A percentile compares a stretch with the other conserved stretches of the same genome.
Evolutionary conservation across 2,113 vertebrate genomes (phyloP).

Genomic region (Nothocercus julius): DNA sequence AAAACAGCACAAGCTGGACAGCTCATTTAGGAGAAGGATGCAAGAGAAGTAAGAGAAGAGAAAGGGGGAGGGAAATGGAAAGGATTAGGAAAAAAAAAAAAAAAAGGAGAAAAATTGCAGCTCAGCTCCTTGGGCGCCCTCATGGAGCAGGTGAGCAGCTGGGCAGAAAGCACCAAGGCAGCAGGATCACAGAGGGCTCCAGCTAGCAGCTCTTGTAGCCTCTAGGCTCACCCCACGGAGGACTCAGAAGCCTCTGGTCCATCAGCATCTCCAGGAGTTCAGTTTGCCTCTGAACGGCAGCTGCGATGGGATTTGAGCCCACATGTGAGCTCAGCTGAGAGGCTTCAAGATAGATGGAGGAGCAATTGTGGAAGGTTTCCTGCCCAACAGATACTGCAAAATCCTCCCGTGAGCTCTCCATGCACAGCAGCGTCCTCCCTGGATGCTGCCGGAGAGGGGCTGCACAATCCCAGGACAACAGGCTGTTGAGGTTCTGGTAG

Average conservation of each 20-base stretch:
- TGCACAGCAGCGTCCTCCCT: not conserved
- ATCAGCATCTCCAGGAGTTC: not conserved
- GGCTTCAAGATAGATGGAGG: not conserved
- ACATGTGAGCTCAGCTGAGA: not conserved
- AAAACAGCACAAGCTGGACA: not conserved
- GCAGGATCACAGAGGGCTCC: not conserved
- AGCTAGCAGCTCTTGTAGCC: not conserved
- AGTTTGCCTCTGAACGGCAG: not conserved
- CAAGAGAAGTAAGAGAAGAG: not conserved
- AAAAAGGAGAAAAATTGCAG: not conserved
- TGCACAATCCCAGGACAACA: not conserved
- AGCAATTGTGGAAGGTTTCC: not conserved
- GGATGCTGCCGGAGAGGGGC: rapidly evolving
- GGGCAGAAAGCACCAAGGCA: not conserved
- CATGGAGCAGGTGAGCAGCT: not conserved
- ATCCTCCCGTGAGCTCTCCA: not conserved
- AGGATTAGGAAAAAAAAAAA: not conserved
- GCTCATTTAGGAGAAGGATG: not conserved
- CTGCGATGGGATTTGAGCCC: not conserved
- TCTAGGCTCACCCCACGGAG: rapidly evolving
- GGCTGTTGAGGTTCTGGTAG: not conserved
- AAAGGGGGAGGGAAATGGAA: not conserved
- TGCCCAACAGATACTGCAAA: not conserved
- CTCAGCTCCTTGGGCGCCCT: not conserved
- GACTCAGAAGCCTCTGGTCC: rapidly evolving